phyloP scores from a whole-genome alignment of 1,140 invertebrate genomes.

The Hydropsyche tenuis region DNA sequence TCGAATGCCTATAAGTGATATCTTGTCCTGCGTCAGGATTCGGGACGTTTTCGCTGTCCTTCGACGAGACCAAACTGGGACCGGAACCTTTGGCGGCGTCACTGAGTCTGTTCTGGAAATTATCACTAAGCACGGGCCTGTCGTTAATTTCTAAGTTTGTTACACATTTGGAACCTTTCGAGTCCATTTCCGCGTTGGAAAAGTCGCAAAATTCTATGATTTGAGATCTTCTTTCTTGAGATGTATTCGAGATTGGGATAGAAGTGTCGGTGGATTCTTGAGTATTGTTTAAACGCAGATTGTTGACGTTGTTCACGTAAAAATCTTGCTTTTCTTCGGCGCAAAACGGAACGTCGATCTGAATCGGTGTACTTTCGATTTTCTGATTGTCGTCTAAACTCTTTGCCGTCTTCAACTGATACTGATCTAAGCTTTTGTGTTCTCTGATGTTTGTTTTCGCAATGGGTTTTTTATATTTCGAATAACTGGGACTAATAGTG shows the following conservation, averaged over 20 bases:
- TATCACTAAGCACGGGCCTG: conserved; percentile 10
- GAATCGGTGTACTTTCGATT: too few relatives aligned
- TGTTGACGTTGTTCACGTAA: conserved; percentile 8
- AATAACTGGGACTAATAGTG: background rate
- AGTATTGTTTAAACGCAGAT: conserved; percentile 10
- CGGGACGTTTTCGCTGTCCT: conserved; percentile 20
- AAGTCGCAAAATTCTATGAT: background rate
- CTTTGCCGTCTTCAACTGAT: conserved; percentile 35
- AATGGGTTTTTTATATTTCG: conserved; percentile 26
- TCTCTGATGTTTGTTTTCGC: conserved; percentile 22
- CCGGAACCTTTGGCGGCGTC: background rate
- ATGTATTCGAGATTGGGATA: background rate
- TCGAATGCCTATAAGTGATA: conserved; percentile 37
- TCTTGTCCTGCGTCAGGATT: conserved; percentile 34
- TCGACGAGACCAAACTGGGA: background rate
- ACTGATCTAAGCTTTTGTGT: conserved; percentile 45
- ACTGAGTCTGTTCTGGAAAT: conserved; percentile 5
- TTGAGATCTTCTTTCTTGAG: conserved; percentile 34
- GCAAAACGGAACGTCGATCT: background rate
- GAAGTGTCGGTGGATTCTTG: background rate
- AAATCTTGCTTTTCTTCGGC: background rate
- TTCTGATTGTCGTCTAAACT: conserved; percentile 6
- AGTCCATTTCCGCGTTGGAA: background rate
- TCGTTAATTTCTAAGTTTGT: background rate
- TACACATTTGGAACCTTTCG: background rate